A percentile compares a stretch with the other conserved stretches of the same genome.
Conservation (phyloP, 2,113 vertebrate species). For the Eretmochelys imbricata region DNA sequence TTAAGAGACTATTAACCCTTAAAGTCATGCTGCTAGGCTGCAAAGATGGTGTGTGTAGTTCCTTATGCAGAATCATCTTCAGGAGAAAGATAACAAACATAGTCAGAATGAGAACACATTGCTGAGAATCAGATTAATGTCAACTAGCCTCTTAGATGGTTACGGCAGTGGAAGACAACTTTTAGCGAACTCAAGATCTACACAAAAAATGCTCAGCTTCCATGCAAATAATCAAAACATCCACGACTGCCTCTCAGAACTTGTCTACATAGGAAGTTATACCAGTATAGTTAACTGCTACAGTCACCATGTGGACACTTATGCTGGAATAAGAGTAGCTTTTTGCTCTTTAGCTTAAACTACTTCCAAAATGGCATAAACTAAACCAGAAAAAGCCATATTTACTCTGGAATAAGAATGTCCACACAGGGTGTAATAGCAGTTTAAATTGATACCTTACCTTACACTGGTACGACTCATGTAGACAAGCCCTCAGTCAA, state of each 20-base stretch:
- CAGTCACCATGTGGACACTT: too few relatives aligned
- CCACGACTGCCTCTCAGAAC: not conserved
- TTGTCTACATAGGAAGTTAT: too few relatives aligned
- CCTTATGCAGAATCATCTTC: fast-evolving
- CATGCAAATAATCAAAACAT: not conserved
- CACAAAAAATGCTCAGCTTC: not conserved
- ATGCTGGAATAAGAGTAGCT: not conserved
- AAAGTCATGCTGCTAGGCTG: not conserved
- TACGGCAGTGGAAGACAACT: not conserved
- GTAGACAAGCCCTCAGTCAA: not conserved
- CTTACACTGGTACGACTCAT: too few relatives aligned
- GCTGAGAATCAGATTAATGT: not conserved
- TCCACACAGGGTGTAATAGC: not conserved
- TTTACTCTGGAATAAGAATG: not conserved
- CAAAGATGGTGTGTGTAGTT: not conserved
- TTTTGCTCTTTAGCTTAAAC: not conserved
- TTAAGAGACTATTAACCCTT: not conserved
- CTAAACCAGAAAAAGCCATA: not conserved
- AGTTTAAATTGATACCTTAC: not conserved
- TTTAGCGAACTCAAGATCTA: not conserved
- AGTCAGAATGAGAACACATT: not conserved
- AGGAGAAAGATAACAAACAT: not conserved
- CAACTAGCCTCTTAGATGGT: not conserved
- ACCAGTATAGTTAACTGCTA: not conserved
- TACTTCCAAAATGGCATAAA: not conserved